Base-by-base conservation (phyloP, 2,888 invertebrate genomes). In the Tinea trinotella region DNA sequence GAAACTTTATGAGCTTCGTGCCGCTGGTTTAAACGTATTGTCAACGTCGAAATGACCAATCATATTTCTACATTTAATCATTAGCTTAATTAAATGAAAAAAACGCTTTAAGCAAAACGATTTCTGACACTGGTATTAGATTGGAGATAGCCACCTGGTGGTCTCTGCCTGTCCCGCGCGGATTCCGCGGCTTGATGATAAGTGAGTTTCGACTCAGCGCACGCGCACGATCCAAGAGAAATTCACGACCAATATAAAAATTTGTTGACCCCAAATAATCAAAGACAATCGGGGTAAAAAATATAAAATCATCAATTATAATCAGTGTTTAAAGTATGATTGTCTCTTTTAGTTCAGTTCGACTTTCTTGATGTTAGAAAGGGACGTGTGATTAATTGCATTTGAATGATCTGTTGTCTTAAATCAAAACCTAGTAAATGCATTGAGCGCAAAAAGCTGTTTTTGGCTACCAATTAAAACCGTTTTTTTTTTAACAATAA, bases 261-360 rank as follows among this genome's bases (percentile, higher is more conserved):
- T 71, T 69, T 70, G 74, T 71, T 76, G 76, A 80, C 75, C 77
- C 68, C 71, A 67, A 75, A 71, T 68, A n/a, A n/a, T 68, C 13
- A n/a, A 40, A 40, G 62, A 66, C 67, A 71, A 40, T 71, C 73
- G 76, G 73, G 78, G 76, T 77, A 82, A 74, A 75, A 49, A 54
- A 44, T 12, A 48, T 22, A 55, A 69, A 71, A 82, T 84, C 83
- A 85, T 83, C 78, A 84, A 85, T 84, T 80, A 83, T 82, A 84
- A 84, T 85, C 84, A 84, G 71, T 69, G 62, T 22, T 12, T 13
- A 24, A 9, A 15, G n/a, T 15, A 10, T 24, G 52, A n/a, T 17
- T 48, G n/a, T 48, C 19, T 18, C 48, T 48, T 48, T 48, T 12
- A 18, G n/a, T 2, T 19, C 9, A 10, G n/a, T 7, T 7, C 7